Conservation (phyloP, 2,888 invertebrate genomes). For the Acanthoscelides obtectus region DNA sequence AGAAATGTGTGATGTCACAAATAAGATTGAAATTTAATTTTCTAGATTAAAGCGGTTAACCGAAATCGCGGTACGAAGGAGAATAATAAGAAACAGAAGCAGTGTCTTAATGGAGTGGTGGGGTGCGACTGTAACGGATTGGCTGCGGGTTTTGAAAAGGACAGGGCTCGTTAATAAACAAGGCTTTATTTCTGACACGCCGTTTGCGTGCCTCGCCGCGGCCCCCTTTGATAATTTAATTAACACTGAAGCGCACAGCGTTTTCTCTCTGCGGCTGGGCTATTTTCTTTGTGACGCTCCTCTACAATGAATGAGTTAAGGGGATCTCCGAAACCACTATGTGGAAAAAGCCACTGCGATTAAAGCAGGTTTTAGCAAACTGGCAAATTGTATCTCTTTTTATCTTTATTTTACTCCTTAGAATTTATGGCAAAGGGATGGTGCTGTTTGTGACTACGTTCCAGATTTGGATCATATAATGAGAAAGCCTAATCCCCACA, state of each 20-base stretch:
- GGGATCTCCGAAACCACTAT: background rate
- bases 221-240: background rate
- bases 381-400: background rate
- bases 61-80: background rate
- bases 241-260: background rate
- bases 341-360: background rate
- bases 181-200: slow-evolving; percentile 10
- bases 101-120: background rate
- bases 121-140: background rate
- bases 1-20: no score
- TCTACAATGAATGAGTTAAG: background rate
- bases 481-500: no score
- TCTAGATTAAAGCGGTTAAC: background rate
- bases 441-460: no score
- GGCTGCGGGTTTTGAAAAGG: background rate
- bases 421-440: no score
- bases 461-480: no score
- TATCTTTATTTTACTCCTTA: no score
- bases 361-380: background rate
- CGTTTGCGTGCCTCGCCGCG: background rate
- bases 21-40: background rate
- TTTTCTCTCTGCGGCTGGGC: background rate
- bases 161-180: slow-evolving; percentile 21
- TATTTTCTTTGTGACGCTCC: background rate
- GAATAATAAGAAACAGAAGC: background rate